Base-by-base conservation (phyloP, 2,113 vertebrate species). In the Plectropomus leopardus region DNA sequence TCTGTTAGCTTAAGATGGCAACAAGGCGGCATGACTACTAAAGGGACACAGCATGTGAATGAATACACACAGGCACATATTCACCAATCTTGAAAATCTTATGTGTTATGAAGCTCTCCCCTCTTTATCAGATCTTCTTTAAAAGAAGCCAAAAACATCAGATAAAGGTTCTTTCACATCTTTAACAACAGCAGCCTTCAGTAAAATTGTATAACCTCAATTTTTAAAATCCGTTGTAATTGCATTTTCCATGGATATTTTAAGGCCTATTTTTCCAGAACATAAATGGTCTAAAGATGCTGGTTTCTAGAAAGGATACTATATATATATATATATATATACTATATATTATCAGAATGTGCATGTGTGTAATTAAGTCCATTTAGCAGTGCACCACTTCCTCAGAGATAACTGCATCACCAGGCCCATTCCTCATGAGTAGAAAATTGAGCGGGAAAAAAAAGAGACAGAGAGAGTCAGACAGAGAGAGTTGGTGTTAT, bases 1-100 rank as follows among this genome's bases (percentile, higher is more conserved):
- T 84, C 67, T 85, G 79, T 89, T 82, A 82, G 21, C 34, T 60
- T 53, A 54, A 58, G 79, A 84, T 17, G 55, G 40, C 78, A 77
- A 57, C 0, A 10, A 79, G 63, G 81, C 57, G 54, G 54, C 19
- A 50, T 59, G 72, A 48, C 42, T 26, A 40, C 79, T 70, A 36
- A 75, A 48, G 36, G 36, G 64, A 70, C 67, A 51, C 63, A 69
- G 51, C 45, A 59, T 69, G 71, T 44, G 32, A 78, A 58, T 51
- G 48, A 80, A 76, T 51, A 70, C 59, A 69, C 66, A 70, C 58
- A 83, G 63, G 36, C 45, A 53, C 36, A 65, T 14, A 26, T 26
- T 58, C 70, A 54, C 45, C 53, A 54, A 55, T 47, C 48, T 69
- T 36, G 32, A 61, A 73, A 64, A 21, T 60, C 63, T 34, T 40